These are phyloP conservation scores for Heteromurus nitidus DNA, from an alignment of 2,888 invertebrate genomes.

Conservation along the genomic window DNA sequence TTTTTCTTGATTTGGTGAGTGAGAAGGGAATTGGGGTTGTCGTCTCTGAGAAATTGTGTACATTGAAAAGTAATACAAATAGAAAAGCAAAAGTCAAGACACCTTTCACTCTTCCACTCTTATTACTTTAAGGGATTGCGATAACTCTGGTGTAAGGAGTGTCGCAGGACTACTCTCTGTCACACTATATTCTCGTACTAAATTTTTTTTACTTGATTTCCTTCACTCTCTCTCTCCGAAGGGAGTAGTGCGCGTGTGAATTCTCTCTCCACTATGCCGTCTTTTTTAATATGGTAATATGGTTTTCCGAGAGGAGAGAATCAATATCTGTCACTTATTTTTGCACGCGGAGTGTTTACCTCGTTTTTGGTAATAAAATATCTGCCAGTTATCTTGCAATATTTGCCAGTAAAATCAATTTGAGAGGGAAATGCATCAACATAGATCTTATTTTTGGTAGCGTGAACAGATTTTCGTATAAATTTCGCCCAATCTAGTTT, in stretches of 20 bases:
- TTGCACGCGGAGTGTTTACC: slow-evolving; percentile 47
- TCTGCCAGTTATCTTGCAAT: slow-evolving; percentile 49
- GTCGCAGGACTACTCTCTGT: neutral
- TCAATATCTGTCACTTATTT: slow-evolving; percentile 51
- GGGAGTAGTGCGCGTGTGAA: slow-evolving; percentile 3
- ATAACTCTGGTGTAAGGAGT: neutral
- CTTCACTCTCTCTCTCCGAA: neutral
- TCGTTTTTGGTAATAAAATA: slow-evolving; percentile 50
- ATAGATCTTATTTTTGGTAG: no score
- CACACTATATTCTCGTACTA: no score
- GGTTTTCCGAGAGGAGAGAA: slow-evolving; percentile 14
- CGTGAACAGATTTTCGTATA: no score
- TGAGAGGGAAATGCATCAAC: no score
- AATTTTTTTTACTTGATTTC: slow-evolving; percentile 8
- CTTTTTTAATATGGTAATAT: slow-evolving; percentile 21
- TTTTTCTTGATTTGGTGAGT: slow-evolving; percentile 20
- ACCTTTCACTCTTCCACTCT: slow-evolving; percentile 35
- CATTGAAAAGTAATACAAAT: slow-evolving; percentile 48
- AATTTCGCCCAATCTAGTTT: no score
- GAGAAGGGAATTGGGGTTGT: slow-evolving; percentile 40
- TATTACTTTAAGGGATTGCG: neutral
- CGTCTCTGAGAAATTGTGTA: slow-evolving; percentile 40
- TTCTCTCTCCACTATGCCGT: neutral
- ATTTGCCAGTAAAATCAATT: slow-evolving; percentile 53
- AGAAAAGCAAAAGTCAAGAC: slow-evolving; percentile 46